Evolutionary conservation across 2,113 vertebrate species (phyloP).

Genomic region (Eptesicus fuscus): DNA sequence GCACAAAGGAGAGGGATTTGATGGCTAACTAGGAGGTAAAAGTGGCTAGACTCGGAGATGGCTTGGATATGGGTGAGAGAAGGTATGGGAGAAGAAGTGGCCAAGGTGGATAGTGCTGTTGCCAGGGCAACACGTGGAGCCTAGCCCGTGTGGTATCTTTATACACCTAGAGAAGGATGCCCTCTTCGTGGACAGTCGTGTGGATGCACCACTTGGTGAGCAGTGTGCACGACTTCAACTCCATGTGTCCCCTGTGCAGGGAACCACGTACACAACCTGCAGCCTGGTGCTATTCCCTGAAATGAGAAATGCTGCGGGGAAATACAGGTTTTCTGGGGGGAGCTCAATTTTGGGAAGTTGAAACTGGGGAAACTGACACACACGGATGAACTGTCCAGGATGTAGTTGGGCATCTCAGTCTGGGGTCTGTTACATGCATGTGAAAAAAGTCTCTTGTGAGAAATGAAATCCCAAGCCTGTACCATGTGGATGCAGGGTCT

Average conservation of each 20-base stretch:
- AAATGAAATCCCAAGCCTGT: background rate
- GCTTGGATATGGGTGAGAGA: background rate
- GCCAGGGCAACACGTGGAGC: background rate
- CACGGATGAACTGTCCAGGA: background rate
- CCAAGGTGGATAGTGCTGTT: background rate
- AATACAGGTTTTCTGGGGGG: background rate
- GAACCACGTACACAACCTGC: background rate
- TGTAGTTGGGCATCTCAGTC: background rate
- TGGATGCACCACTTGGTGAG: background rate
- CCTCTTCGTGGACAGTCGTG: accelerated
- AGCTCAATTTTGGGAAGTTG: background rate
- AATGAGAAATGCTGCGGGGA: background rate
- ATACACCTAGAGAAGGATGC: background rate
- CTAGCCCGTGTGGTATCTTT: background rate
- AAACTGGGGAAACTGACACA: background rate
- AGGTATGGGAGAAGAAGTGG: background rate
- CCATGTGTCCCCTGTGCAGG: background rate
- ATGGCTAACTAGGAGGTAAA: background rate
- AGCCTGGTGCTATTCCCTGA: background rate
- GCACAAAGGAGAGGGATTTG: background rate
- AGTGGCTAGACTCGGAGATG: background rate
- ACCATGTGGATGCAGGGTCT: background rate
- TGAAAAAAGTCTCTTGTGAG: background rate
- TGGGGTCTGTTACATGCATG: background rate
- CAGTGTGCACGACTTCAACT: background rate